Conservation (phyloP, 2,888 invertebrate genomes). For the Icerya purchasi region DNA sequence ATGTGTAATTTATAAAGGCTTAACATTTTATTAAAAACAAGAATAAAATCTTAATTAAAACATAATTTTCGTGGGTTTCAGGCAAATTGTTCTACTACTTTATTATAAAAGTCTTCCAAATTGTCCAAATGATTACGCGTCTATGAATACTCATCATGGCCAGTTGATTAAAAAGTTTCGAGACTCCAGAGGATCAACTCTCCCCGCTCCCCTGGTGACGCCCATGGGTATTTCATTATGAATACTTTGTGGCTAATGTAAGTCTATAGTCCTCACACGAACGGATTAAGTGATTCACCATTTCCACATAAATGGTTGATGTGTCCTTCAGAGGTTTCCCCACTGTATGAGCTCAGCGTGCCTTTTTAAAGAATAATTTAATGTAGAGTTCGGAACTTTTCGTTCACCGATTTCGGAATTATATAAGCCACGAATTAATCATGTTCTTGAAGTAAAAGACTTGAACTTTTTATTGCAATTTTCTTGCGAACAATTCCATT, state of each 20-base stretch:
- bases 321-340: constrained; percentile 18
- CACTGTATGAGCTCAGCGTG: constrained; percentile 3
- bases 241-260: constrained; percentile 17
- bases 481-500: neutral
- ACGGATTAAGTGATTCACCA: constrained; percentile 17
- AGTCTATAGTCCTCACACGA: constrained; percentile 21
- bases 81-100: too few species aligned
- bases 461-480: neutral
- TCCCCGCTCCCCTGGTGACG: too few species aligned
- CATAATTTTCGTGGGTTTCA: too few species aligned
- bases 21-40: too few species aligned
- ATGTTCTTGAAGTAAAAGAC: too few species aligned
- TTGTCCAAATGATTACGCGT: too few species aligned
- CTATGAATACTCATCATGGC: too few species aligned
- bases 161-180: too few species aligned
- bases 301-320: constrained; percentile 19
- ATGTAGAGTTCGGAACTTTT: neutral
- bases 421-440: neutral
- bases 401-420: neutral
- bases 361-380: neutral
- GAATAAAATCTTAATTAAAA: too few species aligned
- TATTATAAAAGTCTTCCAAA: too few species aligned
- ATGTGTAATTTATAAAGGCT: too few species aligned
- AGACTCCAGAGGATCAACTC: too few species aligned
- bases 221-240: neutral